Evolutionary conservation across 2,888 invertebrate genomes (phyloP).

Genomic region (Caenorhabditis sp.): DNA sequence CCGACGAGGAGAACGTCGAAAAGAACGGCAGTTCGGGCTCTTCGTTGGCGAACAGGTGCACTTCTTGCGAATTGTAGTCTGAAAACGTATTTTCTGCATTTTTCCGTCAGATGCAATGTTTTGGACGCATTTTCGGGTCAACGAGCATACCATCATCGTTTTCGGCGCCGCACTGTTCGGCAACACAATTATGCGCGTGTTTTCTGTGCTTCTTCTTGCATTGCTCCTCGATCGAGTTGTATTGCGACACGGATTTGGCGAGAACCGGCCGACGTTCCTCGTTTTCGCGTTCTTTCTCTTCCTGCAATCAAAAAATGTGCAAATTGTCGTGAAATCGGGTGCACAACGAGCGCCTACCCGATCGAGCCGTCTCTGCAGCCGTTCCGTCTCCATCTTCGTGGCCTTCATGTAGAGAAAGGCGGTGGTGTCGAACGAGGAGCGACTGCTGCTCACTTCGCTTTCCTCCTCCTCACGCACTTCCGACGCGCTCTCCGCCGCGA

Average conservation of each 20-base stretch:
- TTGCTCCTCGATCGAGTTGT: constrained; percentile 55
- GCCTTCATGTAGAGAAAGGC: constrained; percentile 64
- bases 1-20: constrained; percentile 20
- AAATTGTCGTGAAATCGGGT: neutral
- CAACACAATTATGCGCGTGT: constrained; percentile 53
- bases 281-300: constrained; percentile 15
- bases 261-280: constrained; percentile 53
- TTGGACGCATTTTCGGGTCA: neutral
- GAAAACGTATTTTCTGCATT: neutral
- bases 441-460: no score
- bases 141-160: constrained; percentile 26
- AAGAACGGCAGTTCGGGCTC: constrained; percentile 54
- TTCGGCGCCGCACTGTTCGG: constrained; percentile 43
- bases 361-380: constrained; percentile 59
- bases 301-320: neutral
- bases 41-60: constrained; percentile 46
- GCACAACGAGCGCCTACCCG: constrained; percentile 12
- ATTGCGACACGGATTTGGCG: constrained; percentile 63
- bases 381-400: constrained; percentile 57
- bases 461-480: neutral
- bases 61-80: constrained; percentile 39
- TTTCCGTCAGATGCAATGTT: neutral
- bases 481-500: no score
- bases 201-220: constrained; percentile 5
- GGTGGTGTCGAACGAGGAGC: constrained; percentile 59